Evolutionary conservation across 1,140 invertebrate species (phyloP).

Genomic region (Brachionus koreanus): DNA sequence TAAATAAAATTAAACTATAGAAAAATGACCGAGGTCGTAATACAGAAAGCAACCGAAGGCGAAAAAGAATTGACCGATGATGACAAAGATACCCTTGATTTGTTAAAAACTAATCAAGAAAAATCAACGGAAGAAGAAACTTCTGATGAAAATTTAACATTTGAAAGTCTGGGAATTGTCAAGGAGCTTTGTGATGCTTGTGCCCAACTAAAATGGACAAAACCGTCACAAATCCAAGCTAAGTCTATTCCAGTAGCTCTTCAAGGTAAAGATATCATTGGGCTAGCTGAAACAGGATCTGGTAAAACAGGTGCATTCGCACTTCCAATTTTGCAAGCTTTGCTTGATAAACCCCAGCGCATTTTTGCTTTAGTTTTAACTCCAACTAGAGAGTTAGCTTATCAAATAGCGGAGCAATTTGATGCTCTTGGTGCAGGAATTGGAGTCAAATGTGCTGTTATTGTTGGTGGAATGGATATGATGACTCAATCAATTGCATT

Average conservation of each 20-base stretch:
- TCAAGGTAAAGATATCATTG: slow-evolving; percentile 84
- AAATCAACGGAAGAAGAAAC: not conserved
- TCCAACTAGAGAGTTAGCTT: slow-evolving; percentile 92
- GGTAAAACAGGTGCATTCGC: slow-evolving; percentile 97
- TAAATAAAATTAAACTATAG: not conserved
- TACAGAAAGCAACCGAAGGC: not conserved
- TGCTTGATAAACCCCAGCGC: slow-evolving; percentile 83
- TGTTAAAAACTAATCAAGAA: not conserved
- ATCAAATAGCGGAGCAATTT: slow-evolving; percentile 93
- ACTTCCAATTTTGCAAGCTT: slow-evolving; percentile 83
- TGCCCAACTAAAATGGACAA: slow-evolving; percentile 83
- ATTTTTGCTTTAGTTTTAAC: slow-evolving; percentile 90
- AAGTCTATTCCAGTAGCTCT: slow-evolving; percentile 86
- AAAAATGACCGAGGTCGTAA: not conserved
- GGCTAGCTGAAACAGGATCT: slow-evolving; percentile 92
- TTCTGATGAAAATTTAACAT: not conserved
- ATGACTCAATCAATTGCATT: slow-evolving; percentile 81
- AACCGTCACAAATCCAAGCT: slow-evolving; percentile 86
- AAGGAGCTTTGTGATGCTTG: slow-evolving; percentile 87
- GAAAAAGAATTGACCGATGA: not conserved
- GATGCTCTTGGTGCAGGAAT: slow-evolving; percentile 69
- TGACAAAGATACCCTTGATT: not conserved
- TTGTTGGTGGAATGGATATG: slow-evolving; percentile 98
- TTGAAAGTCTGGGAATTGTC: slow-evolving; percentile 67
- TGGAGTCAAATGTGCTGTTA: slow-evolving; percentile 80